Percentiles rank a stretch among this genome's conserved stretches.
Conservation (phyloP, 1,140 invertebrate genomes). For the Trachymyrmex septentrionalis region DNA sequence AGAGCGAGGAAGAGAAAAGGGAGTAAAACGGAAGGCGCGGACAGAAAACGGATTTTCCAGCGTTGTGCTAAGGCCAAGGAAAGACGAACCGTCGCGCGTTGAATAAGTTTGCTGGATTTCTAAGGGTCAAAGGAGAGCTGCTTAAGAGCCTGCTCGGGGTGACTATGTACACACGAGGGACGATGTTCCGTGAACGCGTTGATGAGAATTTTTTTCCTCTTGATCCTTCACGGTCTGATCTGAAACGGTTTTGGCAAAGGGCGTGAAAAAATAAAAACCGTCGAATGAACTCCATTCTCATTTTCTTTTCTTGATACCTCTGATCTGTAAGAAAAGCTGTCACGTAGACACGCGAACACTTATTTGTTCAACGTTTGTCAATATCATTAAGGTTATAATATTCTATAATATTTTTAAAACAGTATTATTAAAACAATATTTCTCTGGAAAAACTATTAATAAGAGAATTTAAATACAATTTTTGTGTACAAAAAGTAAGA, state of each 20-base stretch:
- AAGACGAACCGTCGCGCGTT: constrained; percentile 20
- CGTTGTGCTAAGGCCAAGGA: constrained; percentile 17
- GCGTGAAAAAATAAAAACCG: constrained; percentile 22
- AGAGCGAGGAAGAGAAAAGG: background rate
- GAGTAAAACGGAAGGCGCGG: constrained; percentile 2
- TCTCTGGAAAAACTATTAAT: background rate
- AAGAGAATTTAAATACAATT: background rate
- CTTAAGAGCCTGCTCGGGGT: constrained; percentile 40
- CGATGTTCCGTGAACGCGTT: constrained; percentile 41
- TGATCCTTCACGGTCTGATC: background rate
- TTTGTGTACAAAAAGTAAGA: background rate
- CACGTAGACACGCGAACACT: background rate
- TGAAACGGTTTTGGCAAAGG: background rate
- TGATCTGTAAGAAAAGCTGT: background rate
- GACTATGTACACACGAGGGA: constrained; percentile 36
- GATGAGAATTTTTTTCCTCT: constrained; percentile 48
- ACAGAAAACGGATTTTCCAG: constrained; percentile 49
- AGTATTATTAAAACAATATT: background rate
- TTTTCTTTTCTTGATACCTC: background rate
- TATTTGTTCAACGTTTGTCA: background rate
- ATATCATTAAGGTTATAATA: background rate
- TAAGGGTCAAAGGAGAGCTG: constrained; percentile 50
- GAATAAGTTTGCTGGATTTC: constrained; percentile 48
- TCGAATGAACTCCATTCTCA: background rate
- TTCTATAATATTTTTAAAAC: background rate